phyloP scores from a whole-genome alignment of 2,888 invertebrate genomes.

The Cristatella mucedo region DNA sequence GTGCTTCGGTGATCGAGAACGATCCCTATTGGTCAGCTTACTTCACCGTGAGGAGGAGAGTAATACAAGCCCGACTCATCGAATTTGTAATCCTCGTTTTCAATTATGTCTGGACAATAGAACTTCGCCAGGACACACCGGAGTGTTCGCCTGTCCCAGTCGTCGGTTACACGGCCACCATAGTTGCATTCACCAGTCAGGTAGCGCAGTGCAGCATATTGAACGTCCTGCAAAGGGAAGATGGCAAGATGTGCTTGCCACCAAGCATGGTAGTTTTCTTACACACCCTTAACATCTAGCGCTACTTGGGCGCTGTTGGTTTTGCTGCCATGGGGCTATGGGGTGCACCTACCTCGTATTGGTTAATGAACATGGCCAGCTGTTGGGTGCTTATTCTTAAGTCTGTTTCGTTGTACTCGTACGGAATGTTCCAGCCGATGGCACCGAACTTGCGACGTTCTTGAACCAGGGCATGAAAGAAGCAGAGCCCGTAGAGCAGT shows the following conservation, averaged over 20 bases:
- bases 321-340: no score
- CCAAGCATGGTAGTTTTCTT: background rate
- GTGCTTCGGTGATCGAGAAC: no score
- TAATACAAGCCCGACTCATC: conserved; percentile 34
- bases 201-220: conserved; percentile 40
- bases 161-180: conserved; percentile 42
- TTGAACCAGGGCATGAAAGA: conserved; percentile 42
- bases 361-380: conserved; percentile 40
- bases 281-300: background rate
- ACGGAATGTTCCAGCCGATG: conserved; percentile 43
- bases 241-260: background rate
- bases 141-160: conserved; percentile 41
- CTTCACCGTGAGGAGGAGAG: conserved; percentile 34
- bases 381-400: conserved; percentile 40
- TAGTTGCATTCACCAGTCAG: conserved; percentile 43
- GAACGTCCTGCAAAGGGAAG: conserved; percentile 35
- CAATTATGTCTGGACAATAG: conserved; percentile 27
- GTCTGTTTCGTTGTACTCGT: conserved; percentile 43
- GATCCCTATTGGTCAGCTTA: conserved; percentile 15
- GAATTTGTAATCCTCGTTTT: conserved; percentile 29
- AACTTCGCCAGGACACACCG: conserved; percentile 39
- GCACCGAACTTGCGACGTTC: conserved; percentile 42
- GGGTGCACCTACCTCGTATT: conserved; percentile 40
- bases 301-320: no score
- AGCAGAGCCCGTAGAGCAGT: conserved; percentile 40